These are phyloP conservation scores for Montipora efflorescens DNA, from an alignment of 64 coral and sea anemone species.

Conservation along the genomic window DNA sequence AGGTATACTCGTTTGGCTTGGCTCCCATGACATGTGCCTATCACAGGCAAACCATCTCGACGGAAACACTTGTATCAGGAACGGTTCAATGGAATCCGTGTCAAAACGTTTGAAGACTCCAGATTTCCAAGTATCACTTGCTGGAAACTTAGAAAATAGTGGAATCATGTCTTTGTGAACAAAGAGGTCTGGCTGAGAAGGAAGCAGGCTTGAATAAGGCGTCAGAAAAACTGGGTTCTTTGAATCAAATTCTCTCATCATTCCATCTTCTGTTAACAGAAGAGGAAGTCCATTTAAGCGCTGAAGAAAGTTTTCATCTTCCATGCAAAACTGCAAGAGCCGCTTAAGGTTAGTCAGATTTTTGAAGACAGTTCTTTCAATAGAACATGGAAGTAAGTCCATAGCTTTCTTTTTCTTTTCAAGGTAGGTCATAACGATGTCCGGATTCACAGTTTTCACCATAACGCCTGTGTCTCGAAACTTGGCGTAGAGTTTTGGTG, in stretches of 20 bases:
- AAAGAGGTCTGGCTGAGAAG: constrained; percentile 84
- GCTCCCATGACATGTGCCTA: constrained; percentile 77
- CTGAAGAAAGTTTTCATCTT: constrained; percentile 70
- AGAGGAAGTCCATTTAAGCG: constrained; percentile 80
- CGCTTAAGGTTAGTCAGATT: constrained; percentile 41
- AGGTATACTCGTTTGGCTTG: constrained; percentile 15
- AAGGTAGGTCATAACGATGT: constrained; percentile 72
- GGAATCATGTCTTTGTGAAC: constrained; percentile 75
- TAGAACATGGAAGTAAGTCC: constrained; percentile 66
- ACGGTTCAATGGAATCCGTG: constrained; percentile 83
- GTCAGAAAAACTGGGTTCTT: constrained; percentile 88
- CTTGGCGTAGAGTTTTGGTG: constrained; percentile 44
- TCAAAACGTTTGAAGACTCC: constrained; percentile 90
- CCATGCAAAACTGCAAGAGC: constrained; percentile 76
- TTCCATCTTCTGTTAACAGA: constrained; percentile 83
- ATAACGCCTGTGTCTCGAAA: constrained; percentile 54
- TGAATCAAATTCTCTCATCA: constrained; percentile 74
- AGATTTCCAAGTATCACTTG: constrained; percentile 57
- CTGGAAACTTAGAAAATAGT: constrained; percentile 30
- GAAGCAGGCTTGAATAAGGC: constrained; percentile 75
- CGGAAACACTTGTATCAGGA: constrained; percentile 80
- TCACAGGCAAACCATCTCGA: constrained; percentile 70
- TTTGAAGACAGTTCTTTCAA: constrained; percentile 64
- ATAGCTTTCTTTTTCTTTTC: constrained; percentile 39
- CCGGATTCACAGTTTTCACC: constrained; percentile 71